These are phyloP conservation scores for Danio albolineatus DNA, from an alignment of 2,797 vertebrate species.

Conservation along the genomic window DNA sequence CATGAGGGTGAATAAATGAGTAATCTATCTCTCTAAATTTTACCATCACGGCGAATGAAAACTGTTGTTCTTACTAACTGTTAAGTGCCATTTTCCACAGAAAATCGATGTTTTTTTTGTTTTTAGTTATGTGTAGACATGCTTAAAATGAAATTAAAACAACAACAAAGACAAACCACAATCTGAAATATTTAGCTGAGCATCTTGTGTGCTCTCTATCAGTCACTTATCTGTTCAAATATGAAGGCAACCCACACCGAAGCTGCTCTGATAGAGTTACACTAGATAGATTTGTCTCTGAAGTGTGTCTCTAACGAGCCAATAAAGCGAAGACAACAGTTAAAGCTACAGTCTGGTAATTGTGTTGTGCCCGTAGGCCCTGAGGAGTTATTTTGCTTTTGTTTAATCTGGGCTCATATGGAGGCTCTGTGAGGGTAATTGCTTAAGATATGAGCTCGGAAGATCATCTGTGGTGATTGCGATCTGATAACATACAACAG, in stretches of 20 bases:
- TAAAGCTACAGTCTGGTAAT: background rate
- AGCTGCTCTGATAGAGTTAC: background rate
- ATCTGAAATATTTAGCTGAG: too few species aligned
- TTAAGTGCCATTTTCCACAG: too few species aligned
- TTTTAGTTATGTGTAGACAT: too few species aligned
- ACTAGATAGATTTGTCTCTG: background rate
- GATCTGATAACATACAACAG: background rate
- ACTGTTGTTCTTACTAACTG: too few species aligned
- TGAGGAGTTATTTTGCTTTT: background rate
- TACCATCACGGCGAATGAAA: too few species aligned
- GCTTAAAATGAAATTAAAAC: too few species aligned
- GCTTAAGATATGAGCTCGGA: constrained; percentile 12
- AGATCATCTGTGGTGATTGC: constrained; percentile 11
- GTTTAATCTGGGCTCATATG: background rate
- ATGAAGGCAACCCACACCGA: background rate
- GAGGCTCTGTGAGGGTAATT: constrained; percentile 3
- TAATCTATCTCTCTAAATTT: too few species aligned
- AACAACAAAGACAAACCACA: too few species aligned
- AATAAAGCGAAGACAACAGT: background rate
- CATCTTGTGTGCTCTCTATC: too few species aligned
- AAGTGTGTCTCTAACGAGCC: background rate
- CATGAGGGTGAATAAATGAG: too few species aligned
- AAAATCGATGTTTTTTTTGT: too few species aligned
- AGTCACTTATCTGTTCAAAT: too few species aligned
- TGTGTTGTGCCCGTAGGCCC: background rate